A percentile compares a stretch with the other conserved stretches of the same genome.
phyloP scores from a whole-genome alignment of 2,113 vertebrate species.

The Notarius lentiginosus region DNA sequence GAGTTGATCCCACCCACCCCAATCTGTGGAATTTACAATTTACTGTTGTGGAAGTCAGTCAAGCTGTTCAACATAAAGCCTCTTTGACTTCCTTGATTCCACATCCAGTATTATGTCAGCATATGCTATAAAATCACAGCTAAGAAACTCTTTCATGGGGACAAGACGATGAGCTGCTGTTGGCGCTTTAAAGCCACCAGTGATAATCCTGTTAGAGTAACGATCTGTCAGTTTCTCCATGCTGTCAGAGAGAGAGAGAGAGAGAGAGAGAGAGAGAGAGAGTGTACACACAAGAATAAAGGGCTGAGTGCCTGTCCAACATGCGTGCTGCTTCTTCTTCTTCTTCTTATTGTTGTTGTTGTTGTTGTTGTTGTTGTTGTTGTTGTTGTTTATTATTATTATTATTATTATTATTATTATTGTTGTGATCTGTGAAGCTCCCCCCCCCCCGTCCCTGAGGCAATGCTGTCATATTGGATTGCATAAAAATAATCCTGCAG shows the following conservation, averaged over 20 bases:
- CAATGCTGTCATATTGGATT: neutral
- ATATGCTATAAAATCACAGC: neutral
- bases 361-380: no score
- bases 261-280: neutral
- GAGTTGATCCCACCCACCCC: no score
- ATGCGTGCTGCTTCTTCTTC: neutral
- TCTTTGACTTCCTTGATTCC: neutral
- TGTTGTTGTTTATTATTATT: no score
- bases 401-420: neutral
- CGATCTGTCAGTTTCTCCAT: conserved; percentile 26
- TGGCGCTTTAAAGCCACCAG: conserved; percentile 37
- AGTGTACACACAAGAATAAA: neutral
- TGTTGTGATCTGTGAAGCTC: neutral
- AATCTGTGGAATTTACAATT: neutral
- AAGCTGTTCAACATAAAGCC: neutral
- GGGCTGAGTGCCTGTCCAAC: neutral
- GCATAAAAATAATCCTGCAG: neutral
- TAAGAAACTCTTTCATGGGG: neutral
- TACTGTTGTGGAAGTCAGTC: neutral
- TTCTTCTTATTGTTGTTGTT: no score
- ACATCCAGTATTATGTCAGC: neutral
- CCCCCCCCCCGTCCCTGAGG: neutral
- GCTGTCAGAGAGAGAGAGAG: neutral
- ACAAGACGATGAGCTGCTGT: conserved; percentile 19
- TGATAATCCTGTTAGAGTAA: conserved; percentile 44